phyloP scores from a whole-genome alignment of 92 coral and sea anemone species.

The Micromussa lordhowensis region DNA sequence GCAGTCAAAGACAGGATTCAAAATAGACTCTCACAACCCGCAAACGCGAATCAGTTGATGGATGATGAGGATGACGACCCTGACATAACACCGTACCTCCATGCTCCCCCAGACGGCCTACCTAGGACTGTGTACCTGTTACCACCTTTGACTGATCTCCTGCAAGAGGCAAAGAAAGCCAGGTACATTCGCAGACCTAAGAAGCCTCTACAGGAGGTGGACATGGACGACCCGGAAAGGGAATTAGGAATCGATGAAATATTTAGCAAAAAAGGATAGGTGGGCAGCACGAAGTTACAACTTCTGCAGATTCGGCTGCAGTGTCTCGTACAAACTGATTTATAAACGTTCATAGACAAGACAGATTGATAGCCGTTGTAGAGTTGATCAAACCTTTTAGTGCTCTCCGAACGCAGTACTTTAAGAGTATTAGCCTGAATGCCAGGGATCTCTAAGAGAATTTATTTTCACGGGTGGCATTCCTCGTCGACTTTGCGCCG shows the following conservation, averaged over 20 bases:
- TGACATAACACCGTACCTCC: slow-evolving; percentile 77
- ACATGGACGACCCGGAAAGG: slow-evolving; percentile 89
- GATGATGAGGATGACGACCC: slow-evolving; percentile 51
- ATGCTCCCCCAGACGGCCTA: slow-evolving; percentile 98
- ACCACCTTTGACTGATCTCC: slow-evolving; percentile 85
- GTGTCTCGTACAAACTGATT: neutral
- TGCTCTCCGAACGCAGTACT: neutral
- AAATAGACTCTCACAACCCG: slow-evolving; percentile 59
- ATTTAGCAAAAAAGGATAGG: slow-evolving; percentile 77
- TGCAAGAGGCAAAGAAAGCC: slow-evolving; percentile 94
- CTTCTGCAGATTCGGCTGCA: neutral
- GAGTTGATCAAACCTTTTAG: neutral
- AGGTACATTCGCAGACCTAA: slow-evolving; percentile 87
- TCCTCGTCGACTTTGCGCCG: neutral
- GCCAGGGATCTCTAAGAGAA: neutral
- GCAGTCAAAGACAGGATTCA: slow-evolving; percentile 83
- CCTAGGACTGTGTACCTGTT: slow-evolving; percentile 89
- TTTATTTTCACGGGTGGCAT: neutral
- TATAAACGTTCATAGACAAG: neutral
- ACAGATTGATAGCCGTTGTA: neutral
- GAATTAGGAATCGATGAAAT: slow-evolving; percentile 94
- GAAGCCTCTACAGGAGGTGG: slow-evolving; percentile 57
- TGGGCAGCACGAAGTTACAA: neutral
- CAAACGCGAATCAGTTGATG: slow-evolving; percentile 20
- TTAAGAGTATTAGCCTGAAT: neutral